Evolutionary conservation across 2,797 vertebrate genomes (phyloP).

Genomic region (Siniperca undulata): DNA sequence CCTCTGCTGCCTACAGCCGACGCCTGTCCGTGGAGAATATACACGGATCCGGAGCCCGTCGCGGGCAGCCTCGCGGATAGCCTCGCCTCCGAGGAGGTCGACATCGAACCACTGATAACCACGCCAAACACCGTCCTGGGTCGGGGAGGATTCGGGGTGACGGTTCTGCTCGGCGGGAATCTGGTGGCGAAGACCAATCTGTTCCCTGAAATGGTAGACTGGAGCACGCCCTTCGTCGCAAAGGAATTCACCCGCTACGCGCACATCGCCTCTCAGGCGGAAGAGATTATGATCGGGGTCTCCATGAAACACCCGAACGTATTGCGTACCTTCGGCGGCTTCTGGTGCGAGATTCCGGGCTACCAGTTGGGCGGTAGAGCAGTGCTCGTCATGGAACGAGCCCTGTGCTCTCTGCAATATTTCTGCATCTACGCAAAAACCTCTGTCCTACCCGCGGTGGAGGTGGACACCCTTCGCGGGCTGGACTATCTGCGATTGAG

Average conservation of each 20-base stretch:
- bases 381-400: not conserved
- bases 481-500: not conserved
- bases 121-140: not conserved
- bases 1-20: too few relatives aligned
- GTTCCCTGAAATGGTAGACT: conserved; percentile 16
- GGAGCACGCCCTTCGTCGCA: not conserved
- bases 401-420: not conserved
- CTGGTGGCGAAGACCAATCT: not conserved
- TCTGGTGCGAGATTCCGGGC: not conserved
- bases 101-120: not conserved
- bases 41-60: too few relatives aligned
- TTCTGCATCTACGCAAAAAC: not conserved
- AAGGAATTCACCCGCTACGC: not conserved
- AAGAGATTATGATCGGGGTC: not conserved
- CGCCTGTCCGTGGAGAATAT: not conserved
- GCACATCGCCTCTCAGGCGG: conserved; percentile 9
- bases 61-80: too few relatives aligned
- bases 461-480: conserved; percentile 2
- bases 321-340: not conserved
- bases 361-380: not conserved
- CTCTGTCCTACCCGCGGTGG: not conserved
- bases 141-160: not conserved
- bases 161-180: fast-evolving
- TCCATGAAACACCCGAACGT: conserved; percentile 5
- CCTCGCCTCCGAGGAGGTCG: too few relatives aligned